phyloP scores from a whole-genome alignment of 2,888 invertebrate species.

The Hypomecis atomaria region DNA sequence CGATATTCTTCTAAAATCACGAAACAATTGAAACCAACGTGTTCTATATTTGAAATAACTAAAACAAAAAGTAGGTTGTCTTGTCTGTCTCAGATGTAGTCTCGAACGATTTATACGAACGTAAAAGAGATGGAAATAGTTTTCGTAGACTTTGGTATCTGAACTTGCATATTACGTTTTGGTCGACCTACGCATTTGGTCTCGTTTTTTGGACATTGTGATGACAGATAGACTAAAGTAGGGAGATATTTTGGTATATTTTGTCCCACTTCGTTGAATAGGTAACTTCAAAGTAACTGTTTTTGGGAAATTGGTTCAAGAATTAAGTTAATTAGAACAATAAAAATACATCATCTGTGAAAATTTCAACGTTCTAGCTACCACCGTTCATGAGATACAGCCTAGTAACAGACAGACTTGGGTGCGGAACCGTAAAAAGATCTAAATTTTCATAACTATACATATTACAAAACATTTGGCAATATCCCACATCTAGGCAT shows the following conservation, averaged over 20 bases:
- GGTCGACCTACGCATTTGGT: slow-evolving; percentile 38
- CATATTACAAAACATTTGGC: slow-evolving; percentile 5
- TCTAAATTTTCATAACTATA: no score
- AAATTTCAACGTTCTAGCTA: no score
- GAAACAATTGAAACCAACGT: slow-evolving; percentile 47
- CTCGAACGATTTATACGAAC: slow-evolving; percentile 18
- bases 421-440: no score
- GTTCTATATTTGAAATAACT: slow-evolving; percentile 49
- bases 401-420: no score
- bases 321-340: background rate
- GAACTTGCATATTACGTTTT: slow-evolving; percentile 31
- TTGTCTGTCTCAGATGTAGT: slow-evolving; percentile 31
- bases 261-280: slow-evolving; percentile 12
- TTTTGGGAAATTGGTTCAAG: background rate
- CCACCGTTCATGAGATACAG: no score
- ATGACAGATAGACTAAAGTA: slow-evolving; percentile 36
- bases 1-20: slow-evolving; percentile 32
- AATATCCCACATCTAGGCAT: slow-evolving; percentile 3
- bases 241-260: slow-evolving; percentile 30
- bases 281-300: background rate
- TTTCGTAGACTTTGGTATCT: slow-evolving; percentile 29
- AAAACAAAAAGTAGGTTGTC: slow-evolving; percentile 46
- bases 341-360: no score
- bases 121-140: slow-evolving; percentile 28
- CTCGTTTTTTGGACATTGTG: slow-evolving; percentile 31